A percentile compares a stretch with the other conserved stretches of the same genome.
phyloP scores from a whole-genome alignment of 2,888 invertebrate species.

The Lamellibrachia columna region DNA sequence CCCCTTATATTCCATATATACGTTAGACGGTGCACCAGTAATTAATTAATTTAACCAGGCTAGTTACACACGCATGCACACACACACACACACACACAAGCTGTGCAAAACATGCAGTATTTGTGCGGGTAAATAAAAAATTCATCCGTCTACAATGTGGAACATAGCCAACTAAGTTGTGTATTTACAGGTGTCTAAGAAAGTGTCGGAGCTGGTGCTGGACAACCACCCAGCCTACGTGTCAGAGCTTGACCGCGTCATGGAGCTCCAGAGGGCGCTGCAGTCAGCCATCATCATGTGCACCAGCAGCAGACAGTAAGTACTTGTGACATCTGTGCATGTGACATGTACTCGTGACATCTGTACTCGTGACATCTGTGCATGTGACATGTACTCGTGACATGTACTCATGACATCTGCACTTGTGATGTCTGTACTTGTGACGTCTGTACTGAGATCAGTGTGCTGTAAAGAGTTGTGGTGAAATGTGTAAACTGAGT shows the following conservation, averaged over 20 bases:
- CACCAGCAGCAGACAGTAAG: slow-evolving; percentile 59
- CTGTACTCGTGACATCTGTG: background rate
- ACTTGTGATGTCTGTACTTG: background rate
- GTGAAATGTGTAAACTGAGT: too few species aligned
- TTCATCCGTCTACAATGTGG: background rate
- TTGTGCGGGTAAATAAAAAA: too few species aligned
- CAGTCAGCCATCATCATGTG: slow-evolving; percentile 60
- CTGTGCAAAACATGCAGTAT: too few species aligned
- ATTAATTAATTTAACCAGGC: too few species aligned
- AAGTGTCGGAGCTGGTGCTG: slow-evolving; percentile 89
- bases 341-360: background rate
- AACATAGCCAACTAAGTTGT: slow-evolving; percentile 6
- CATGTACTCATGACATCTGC: background rate
- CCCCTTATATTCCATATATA: too few species aligned
- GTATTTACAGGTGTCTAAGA: slow-evolving; percentile 75
- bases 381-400: background rate
- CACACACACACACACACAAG: too few species aligned
- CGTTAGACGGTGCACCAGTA: too few species aligned
- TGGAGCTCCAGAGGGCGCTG: slow-evolving; percentile 63
- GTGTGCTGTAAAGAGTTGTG: too few species aligned
- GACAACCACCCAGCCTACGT: slow-evolving; percentile 90
- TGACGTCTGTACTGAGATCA: background rate
- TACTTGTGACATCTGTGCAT: background rate
- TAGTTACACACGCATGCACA: too few species aligned
- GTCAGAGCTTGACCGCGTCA: slow-evolving; percentile 78